Percentiles rank a stretch among this genome's conserved stretches.
Evolutionary conservation across 92 coral and sea anemone species (phyloP).

Genomic region (Phenganax marumi): DNA sequence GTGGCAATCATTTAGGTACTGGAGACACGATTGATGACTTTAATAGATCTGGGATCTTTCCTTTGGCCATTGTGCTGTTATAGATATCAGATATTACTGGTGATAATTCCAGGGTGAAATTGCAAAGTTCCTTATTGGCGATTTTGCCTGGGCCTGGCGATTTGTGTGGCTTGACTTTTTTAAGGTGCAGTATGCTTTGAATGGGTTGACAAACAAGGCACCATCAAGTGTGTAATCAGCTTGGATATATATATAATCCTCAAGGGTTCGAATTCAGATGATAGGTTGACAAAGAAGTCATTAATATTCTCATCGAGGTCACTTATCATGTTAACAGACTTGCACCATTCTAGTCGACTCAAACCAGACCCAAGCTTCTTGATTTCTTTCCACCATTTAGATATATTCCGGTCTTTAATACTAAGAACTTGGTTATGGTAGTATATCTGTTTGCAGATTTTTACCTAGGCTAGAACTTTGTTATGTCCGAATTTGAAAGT

Average conservation of each 20-base stretch:
- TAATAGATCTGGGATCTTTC: conserved; percentile 10
- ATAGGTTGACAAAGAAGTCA: background rate
- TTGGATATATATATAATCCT: background rate
- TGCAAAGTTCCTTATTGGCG: conserved; percentile 30
- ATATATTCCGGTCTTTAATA: background rate
- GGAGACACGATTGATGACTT: conserved; percentile 42
- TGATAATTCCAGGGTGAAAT: conserved; percentile 12
- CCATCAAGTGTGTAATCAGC: no score
- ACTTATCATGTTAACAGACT: background rate
- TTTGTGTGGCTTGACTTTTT: background rate
- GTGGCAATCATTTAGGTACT: conserved; percentile 24
- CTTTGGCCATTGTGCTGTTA: conserved; percentile 24
- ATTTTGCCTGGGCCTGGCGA: background rate
- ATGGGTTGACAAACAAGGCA: no score
- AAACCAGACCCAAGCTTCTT: conserved; percentile 10
- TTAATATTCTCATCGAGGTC: conserved; percentile 17
- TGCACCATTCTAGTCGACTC: background rate
- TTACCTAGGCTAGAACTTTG: conserved; percentile 16
- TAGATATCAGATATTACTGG: conserved; percentile 31
- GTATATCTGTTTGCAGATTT: background rate
- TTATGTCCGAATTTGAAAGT: conserved; percentile 30
- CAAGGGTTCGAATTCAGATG: conserved; percentile 18
- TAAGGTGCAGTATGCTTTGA: background rate
- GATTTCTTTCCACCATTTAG: conserved; percentile 45
- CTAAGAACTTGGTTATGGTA: background rate